These are phyloP conservation scores for Cisticola juncidis DNA, from an alignment of 2,113 vertebrate genomes.

Conservation along the genomic window DNA sequence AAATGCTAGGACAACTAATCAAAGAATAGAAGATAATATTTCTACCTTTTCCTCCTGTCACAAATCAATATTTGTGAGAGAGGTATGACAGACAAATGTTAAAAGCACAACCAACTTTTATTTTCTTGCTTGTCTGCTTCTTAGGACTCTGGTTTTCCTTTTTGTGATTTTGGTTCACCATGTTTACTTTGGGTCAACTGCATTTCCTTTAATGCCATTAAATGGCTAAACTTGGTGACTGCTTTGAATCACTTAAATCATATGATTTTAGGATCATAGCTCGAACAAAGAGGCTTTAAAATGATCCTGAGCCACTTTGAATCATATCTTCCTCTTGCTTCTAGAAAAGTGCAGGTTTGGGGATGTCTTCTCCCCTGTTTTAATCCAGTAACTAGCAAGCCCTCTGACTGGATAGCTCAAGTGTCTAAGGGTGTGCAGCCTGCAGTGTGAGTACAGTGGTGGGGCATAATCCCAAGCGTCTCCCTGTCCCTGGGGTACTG, in stretches of 20 bases:
- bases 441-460: background rate
- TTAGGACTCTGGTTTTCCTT: background rate
- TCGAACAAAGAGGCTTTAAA: background rate
- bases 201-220: background rate
- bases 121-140: background rate
- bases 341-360: background rate
- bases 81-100: background rate
- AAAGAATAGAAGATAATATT: background rate
- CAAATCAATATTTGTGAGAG: background rate
- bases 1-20: background rate
- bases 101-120: background rate
- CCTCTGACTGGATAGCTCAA: background rate
- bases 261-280: background rate
- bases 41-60: background rate
- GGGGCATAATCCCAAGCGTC: background rate
- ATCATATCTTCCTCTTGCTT: background rate
- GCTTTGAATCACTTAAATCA: background rate
- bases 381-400: background rate
- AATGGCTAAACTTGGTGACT: background rate
- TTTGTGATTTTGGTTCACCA: background rate
- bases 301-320: background rate
- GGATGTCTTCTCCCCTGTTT: background rate
- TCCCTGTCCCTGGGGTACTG: background rate
- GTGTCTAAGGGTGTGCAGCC: background rate
- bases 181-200: background rate